A percentile compares a stretch with the other conserved stretches of the same genome.
Evolutionary conservation across 2,113 vertebrate species (phyloP).

Genomic region (Phyllostomus discolor): DNA sequence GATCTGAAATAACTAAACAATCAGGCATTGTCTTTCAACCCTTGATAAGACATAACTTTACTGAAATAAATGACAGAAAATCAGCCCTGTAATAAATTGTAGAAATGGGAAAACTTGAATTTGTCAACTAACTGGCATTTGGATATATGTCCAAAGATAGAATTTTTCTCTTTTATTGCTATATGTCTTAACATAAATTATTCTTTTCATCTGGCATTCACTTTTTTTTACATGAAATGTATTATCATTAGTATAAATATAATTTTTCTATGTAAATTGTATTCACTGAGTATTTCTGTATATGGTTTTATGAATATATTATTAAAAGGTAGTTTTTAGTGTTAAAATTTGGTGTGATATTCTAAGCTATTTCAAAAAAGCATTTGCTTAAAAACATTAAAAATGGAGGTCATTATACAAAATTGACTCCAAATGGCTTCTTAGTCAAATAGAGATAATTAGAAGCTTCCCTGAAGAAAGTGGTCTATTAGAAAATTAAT

Average conservation of each 20-base stretch:
- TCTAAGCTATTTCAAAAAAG: constrained; percentile 39
- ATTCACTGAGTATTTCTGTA: constrained; percentile 12
- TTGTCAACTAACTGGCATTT: not conserved
- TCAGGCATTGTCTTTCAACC: not conserved
- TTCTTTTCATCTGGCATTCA: not conserved
- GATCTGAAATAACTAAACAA: not conserved
- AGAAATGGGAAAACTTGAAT: not conserved
- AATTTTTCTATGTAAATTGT: not conserved
- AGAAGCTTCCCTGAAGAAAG: constrained; percentile 74
- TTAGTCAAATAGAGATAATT: constrained; percentile 76
- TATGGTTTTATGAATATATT: not conserved
- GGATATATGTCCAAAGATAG: not conserved
- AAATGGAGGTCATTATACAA: constrained; percentile 72
- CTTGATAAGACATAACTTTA: not conserved
- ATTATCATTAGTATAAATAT: constrained; percentile 16
- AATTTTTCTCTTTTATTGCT: not conserved
- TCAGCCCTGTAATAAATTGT: not conserved
- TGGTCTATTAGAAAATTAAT: constrained; percentile 79
- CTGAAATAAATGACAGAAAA: not conserved
- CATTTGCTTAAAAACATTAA: constrained; percentile 62
- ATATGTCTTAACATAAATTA: not conserved
- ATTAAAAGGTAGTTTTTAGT: constrained; percentile 36
- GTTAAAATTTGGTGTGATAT: not conserved
- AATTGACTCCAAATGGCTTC: constrained; percentile 73
- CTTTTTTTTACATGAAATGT: not conserved